Base-by-base conservation (phyloP, 2,797 vertebrate species). In the Alfaro cultratus region DNA sequence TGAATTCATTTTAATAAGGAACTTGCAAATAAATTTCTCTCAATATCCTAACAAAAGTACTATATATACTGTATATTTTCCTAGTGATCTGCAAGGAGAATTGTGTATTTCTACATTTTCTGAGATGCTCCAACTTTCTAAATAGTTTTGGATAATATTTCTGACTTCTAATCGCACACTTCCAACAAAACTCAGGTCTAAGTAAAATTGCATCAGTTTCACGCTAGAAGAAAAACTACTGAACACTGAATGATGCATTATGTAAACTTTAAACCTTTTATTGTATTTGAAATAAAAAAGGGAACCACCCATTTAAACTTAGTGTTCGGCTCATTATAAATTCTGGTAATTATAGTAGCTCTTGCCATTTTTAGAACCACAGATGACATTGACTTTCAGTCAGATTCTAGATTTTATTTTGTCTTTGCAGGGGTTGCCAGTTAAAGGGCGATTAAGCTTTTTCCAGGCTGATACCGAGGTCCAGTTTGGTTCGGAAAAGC, bases 191-290 rank as follows among this genome's bases (percentile, higher is more conserved):
- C 36, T 71, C 26, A 71, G 5, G 13, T 21, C 34, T 0, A 34
- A 39, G 1, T 41, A 64, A 21, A 67, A 23, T 62, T 34, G 6
- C 16, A 60, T 29, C 12, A 23, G 11, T 15, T 29, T 29, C 43
- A 71, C 45, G 68, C 41, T 45, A 29, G 26, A 29, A 71, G 13
- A 39, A 68, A 93, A 85, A 89, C 82, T 84, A 74, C 79, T 80
- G 51, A 77, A 86, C 75, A 84, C 62, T 70, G 75, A 84, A 80
- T 51, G 79, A 78, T 80, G 41, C 72, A 81, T 78, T 64, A 83
- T 26, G 9, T 23, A 67, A 67, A 12, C 26, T 13, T 11, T 5
- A 43, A 41, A 41, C 23, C 5, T 13, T 43, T 41, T 41, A 41
- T 36, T 68, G 36, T 1, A 39, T 23, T 68, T 67, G 36, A 67